Evolutionary conservation across 2,888 invertebrate species (phyloP).

Genomic region (Metopia argyrocephala): DNA sequence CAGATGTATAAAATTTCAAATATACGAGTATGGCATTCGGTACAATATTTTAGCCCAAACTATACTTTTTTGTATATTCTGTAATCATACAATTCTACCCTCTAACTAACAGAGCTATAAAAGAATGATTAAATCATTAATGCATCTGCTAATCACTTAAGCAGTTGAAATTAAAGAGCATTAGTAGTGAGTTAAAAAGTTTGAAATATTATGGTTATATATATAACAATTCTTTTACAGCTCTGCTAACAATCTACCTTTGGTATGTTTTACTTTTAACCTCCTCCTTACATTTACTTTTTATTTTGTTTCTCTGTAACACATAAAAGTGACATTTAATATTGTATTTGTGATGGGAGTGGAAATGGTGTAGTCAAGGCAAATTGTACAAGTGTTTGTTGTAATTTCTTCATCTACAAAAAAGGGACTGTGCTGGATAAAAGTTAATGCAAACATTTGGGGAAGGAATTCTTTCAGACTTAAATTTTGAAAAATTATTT

Average conservation of each 20-base stretch:
- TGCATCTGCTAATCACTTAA: no score
- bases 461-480: no score
- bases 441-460: no score
- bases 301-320: conserved; percentile 1
- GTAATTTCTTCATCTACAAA: conserved; percentile 33
- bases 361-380: not conserved
- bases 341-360: not conserved
- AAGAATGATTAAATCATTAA: no score
- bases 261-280: not conserved
- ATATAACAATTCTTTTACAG: no score
- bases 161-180: no score
- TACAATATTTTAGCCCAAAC: conserved; percentile 29
- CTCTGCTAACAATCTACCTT: not conserved
- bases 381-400: not conserved
- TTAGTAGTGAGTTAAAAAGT: no score
- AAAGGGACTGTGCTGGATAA: no score
- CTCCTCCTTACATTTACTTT: not conserved
- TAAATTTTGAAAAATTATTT: no score
- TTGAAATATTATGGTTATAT: no score
- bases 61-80: conserved; percentile 16
- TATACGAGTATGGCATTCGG: conserved; percentile 23
- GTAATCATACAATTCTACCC: not conserved
- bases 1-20: conserved; percentile 53
- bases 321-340: conserved; percentile 52
- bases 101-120: no score